Evolutionary conservation across 2,888 invertebrate genomes (phyloP).

Genomic region (Tolmerus cingulatus): DNA sequence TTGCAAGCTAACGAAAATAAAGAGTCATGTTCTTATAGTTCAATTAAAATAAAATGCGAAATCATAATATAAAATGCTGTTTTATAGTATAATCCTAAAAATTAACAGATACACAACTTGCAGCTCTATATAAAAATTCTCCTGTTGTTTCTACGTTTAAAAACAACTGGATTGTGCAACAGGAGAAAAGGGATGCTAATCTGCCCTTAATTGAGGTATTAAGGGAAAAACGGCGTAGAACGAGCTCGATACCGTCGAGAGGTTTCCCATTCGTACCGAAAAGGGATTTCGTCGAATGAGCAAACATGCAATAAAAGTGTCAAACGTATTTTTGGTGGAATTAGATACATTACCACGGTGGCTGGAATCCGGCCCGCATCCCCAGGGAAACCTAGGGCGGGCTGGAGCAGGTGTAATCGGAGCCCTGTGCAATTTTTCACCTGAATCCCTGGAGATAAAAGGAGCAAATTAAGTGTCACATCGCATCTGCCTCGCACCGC

Average conservation of each 20-base stretch:
- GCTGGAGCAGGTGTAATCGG: not conserved
- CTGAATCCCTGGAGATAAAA: constrained; percentile 17
- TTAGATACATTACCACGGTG: not conserved
- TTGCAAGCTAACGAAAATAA: no score
- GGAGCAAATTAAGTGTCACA: constrained; percentile 24
- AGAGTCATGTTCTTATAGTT: no score
- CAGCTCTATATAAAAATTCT: not conserved
- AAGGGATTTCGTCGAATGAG: not conserved
- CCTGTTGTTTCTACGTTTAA: not conserved
- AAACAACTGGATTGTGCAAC: not conserved
- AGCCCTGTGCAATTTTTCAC: constrained; percentile 17
- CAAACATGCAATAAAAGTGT: not conserved
- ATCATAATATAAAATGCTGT: no score
- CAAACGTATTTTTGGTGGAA: not conserved
- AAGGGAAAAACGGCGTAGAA: not conserved
- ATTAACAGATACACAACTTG: not conserved
- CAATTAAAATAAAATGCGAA: no score
- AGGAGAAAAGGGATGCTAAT: not conserved
- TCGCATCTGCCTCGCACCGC: not conserved
- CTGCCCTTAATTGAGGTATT: not conserved
- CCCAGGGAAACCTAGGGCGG: not conserved
- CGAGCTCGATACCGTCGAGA: not conserved
- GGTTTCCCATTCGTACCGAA: not conserved
- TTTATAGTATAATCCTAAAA: not conserved
- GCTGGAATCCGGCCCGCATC: not conserved